Percentiles rank a stretch among this genome's conserved stretches.
Evolutionary conservation across 92 coral and sea anemone species (phyloP).

Genomic region (Virgularia gustaviana): DNA sequence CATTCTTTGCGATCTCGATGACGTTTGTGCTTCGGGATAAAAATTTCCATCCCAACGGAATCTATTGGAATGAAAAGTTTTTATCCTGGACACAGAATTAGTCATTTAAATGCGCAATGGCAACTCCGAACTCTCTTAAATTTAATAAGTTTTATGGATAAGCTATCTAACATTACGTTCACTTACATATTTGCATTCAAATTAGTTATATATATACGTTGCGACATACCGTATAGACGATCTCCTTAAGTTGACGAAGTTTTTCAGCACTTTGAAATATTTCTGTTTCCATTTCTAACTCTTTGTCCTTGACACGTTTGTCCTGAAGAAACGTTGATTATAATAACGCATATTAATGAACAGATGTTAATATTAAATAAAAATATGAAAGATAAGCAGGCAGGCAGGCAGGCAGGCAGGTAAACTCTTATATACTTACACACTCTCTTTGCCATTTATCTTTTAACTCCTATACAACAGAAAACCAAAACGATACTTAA

Average conservation of each 20-base stretch:
- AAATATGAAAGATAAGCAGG: neutral
- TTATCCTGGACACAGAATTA: no score
- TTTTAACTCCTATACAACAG: conserved; percentile 61
- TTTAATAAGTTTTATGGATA: no score
- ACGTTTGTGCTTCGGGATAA: no score
- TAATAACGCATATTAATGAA: neutral
- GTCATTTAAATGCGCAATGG: no score
- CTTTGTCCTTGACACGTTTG: conserved; percentile 91
- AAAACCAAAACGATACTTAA: neutral
- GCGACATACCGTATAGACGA: conserved; percentile 60
- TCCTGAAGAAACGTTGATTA: conserved; percentile 39
- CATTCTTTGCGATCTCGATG: no score
- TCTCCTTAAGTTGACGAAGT: conserved; percentile 86
- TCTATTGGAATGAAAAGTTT: no score
- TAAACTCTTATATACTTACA: conserved; percentile 50
- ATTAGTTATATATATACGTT: no score
- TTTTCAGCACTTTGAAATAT: conserved; percentile 93
- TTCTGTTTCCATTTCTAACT: conserved; percentile 87
- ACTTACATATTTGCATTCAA: no score
- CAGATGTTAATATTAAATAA: neutral
- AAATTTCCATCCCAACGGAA: no score
- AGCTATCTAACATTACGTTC: no score
- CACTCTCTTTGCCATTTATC: conserved; percentile 97
- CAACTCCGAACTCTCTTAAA: no score
- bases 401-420: neutral